phyloP scores from a whole-genome alignment of 2,113 vertebrate species.

The Mystacornis crossleyi region DNA sequence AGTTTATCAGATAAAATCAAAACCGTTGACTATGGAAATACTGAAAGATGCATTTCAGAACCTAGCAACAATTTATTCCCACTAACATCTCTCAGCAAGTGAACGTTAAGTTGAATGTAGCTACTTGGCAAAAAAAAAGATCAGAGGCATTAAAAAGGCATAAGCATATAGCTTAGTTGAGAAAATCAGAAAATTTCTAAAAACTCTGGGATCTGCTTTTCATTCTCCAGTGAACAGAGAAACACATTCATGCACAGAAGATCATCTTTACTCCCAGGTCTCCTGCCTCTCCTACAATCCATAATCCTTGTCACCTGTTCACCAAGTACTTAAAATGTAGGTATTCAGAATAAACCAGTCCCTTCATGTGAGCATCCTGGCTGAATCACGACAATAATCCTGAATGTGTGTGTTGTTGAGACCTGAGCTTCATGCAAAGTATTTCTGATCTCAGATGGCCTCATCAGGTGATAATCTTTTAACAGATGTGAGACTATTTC shows the following conservation, averaged over 20 bases:
- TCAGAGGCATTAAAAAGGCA: constrained; percentile 24
- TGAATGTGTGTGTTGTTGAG: not conserved
- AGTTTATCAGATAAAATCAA: constrained; percentile 25
- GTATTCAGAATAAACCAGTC: not conserved
- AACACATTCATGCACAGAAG: not conserved
- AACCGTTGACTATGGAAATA: not conserved
- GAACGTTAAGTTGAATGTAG: not conserved
- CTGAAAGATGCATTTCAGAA: constrained; percentile 32
- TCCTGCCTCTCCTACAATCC: not conserved
- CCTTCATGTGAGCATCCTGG: not conserved
- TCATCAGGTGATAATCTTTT: constrained; percentile 6
- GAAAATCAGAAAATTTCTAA: not conserved
- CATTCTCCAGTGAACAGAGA: not conserved
- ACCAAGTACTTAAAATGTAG: not conserved
- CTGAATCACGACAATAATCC: not conserved
- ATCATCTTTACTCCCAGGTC: not conserved
- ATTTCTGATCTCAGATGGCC: not conserved
- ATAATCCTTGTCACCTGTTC: not conserved
- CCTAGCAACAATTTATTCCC: constrained; percentile 44
- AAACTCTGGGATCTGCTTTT: not conserved
- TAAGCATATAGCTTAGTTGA: not conserved
- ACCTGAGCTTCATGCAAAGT: not conserved
- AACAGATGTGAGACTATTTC: not conserved
- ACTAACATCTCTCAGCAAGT: constrained; percentile 23
- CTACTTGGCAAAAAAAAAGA: not conserved